phyloP scores from a whole-genome alignment of 2,888 invertebrate species.

The Cetonia aurata region DNA sequence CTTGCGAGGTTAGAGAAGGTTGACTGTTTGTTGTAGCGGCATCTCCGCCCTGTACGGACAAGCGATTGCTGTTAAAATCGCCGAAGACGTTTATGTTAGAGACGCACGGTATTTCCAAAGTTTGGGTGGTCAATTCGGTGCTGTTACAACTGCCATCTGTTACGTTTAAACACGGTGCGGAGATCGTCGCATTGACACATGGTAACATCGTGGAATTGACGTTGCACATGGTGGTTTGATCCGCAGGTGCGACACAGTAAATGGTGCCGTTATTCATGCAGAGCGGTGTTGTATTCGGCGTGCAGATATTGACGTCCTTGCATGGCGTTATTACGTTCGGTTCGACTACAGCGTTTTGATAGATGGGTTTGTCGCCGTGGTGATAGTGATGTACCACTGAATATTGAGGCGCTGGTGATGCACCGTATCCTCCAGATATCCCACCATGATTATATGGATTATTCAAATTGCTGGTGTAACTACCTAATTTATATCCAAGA shows the following conservation, averaged over 20 bases:
- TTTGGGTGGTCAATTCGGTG: constrained; percentile 52
- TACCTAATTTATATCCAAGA: constrained; percentile 42
- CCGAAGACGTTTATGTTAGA: constrained; percentile 51
- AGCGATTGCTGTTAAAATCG: constrained; percentile 41
- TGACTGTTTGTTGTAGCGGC: constrained; percentile 8
- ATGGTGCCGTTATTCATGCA: constrained; percentile 64
- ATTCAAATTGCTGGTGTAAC: constrained; percentile 29
- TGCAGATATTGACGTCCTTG: constrained; percentile 62
- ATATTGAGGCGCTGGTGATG: constrained; percentile 56
- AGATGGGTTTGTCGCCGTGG: constrained; percentile 58
- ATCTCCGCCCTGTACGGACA: constrained; percentile 22
- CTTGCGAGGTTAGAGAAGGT: constrained; percentile 24
- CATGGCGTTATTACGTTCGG: constrained; percentile 61
- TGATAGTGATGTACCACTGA: constrained; percentile 63
- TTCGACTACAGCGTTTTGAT: constrained; percentile 58
- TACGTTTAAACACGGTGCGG: constrained; percentile 59
- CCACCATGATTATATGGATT: constrained; percentile 20
- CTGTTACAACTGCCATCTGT: constrained; percentile 57
- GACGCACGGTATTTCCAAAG: constrained; percentile 52
- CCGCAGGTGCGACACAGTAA: constrained; percentile 62
- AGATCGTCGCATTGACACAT: constrained; percentile 59
- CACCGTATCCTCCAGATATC: constrained; percentile 23
- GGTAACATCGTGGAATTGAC: constrained; percentile 50
- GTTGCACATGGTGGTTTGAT: constrained; percentile 60
- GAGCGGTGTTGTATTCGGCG: constrained; percentile 61